Evolutionary conservation across 2,797 vertebrate genomes (phyloP).

Genomic region (Denticeps clupeoides): DNA sequence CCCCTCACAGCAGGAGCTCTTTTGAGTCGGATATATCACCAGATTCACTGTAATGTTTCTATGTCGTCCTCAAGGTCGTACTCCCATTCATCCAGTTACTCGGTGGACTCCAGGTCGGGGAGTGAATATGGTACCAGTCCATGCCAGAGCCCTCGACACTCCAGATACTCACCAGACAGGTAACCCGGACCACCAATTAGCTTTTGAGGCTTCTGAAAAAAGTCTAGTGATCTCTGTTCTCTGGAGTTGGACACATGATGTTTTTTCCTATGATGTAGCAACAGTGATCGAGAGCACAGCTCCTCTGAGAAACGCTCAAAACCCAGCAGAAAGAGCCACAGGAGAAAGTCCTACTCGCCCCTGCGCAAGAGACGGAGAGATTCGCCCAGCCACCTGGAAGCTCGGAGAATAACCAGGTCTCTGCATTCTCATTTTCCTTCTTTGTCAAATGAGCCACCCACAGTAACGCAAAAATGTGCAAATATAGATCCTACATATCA

Average conservation of each 20-base stretch:
- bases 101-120: constrained; percentile 65
- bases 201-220: too few relatives aligned
- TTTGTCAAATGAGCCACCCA: too few relatives aligned
- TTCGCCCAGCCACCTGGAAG: constrained; percentile 94
- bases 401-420: constrained; percentile 91
- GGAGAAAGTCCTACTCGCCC: constrained; percentile 77
- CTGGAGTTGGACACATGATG: background rate
- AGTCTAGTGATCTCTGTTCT: background rate
- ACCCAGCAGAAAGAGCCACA: constrained; percentile 51
- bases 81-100: constrained; percentile 74
- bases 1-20: background rate
- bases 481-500: background rate
- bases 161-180: constrained; percentile 74
- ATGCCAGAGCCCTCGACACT: constrained; percentile 72
- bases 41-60: constrained; percentile 4
- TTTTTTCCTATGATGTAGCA: constrained; percentile 1
- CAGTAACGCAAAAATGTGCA: too few relatives aligned
- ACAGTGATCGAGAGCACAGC: constrained; percentile 41
- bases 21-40: too few relatives aligned
- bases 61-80: constrained; percentile 62
- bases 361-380: constrained; percentile 90
- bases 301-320: constrained; percentile 61
- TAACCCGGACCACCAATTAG: constrained; percentile 43
- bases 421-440: too few relatives aligned
- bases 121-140: constrained; percentile 65